Evolutionary conservation across 2,113 vertebrate species (phyloP).

Genomic region (Orcinus orca): DNA sequence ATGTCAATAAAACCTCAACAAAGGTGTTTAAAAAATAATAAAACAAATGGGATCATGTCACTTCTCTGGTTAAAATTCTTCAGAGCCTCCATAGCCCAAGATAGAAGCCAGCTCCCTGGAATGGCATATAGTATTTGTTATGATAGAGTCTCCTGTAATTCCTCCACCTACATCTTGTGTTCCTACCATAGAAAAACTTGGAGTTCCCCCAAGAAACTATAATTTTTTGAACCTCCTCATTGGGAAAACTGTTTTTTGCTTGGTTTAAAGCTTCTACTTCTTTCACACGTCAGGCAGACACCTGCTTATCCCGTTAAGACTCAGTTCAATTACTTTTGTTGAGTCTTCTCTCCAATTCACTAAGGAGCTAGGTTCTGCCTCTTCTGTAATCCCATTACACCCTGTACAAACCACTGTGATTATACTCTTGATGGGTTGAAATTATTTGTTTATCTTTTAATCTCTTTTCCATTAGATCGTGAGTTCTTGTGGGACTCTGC

Average conservation of each 20-base stretch:
- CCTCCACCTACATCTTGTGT: neutral
- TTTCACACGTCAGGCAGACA: neutral
- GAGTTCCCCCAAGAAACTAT: neutral
- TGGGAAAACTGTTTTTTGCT: neutral
- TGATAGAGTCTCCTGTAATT: neutral
- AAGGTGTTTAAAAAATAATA: conserved; percentile 1
- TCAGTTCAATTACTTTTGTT: neutral
- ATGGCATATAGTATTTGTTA: neutral
- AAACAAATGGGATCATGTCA: neutral
- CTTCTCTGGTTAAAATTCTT: neutral
- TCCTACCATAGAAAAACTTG: neutral
- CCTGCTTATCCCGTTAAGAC: neutral
- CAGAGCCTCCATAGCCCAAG: neutral
- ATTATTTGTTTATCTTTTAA: neutral
- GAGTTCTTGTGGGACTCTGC: neutral
- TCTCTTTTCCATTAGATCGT: neutral
- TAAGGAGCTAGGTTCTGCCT: neutral
- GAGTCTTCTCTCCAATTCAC: neutral
- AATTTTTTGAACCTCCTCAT: neutral
- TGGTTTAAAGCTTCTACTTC: neutral
- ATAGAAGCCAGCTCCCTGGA: neutral
- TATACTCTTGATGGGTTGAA: neutral
- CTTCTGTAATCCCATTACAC: neutral
- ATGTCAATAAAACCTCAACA: neutral
- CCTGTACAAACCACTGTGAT: neutral